Evolutionary conservation across 2,888 invertebrate genomes (phyloP).

Genomic region (Tetheella fluctuosa): DNA sequence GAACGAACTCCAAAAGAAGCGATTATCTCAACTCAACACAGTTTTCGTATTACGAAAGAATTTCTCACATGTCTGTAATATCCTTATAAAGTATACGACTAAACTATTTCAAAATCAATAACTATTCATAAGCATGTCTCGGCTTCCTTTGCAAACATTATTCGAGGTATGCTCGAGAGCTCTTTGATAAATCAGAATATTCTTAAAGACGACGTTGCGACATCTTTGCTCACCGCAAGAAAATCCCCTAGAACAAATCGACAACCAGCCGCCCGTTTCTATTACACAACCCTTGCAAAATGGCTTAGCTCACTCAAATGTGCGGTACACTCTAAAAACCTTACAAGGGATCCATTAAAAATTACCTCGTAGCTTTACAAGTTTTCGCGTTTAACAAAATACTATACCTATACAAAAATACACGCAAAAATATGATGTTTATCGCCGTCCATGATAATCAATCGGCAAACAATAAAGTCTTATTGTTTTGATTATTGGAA

Average conservation of each 20-base stretch:
- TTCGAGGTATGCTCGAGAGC: slow-evolving; percentile 40
- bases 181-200: slow-evolving; percentile 62
- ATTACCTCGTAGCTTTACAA: not conserved
- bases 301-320: slow-evolving; percentile 27
- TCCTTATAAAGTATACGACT: slow-evolving; percentile 21
- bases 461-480: too few species aligned
- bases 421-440: not conserved
- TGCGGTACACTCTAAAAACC: slow-evolving; percentile 8
- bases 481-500: not conserved
- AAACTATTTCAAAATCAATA: slow-evolving; percentile 52
- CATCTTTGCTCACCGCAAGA: slow-evolving; percentile 40
- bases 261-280: slow-evolving; percentile 19
- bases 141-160: slow-evolving; percentile 52
- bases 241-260: slow-evolving; percentile 42
- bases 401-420: too few species aligned
- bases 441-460: too few species aligned
- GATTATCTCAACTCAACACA: slow-evolving; percentile 3
- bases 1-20: not conserved
- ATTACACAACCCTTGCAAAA: slow-evolving; percentile 33
- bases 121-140: slow-evolving; percentile 48
- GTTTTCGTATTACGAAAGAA: not conserved
- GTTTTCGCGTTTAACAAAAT: not conserved
- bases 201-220: slow-evolving; percentile 46
- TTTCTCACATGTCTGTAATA: slow-evolving; percentile 11
- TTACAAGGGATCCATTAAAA: not conserved